Conservation (phyloP, 2,888 invertebrate species). For the Drosophila greeni region DNA sequence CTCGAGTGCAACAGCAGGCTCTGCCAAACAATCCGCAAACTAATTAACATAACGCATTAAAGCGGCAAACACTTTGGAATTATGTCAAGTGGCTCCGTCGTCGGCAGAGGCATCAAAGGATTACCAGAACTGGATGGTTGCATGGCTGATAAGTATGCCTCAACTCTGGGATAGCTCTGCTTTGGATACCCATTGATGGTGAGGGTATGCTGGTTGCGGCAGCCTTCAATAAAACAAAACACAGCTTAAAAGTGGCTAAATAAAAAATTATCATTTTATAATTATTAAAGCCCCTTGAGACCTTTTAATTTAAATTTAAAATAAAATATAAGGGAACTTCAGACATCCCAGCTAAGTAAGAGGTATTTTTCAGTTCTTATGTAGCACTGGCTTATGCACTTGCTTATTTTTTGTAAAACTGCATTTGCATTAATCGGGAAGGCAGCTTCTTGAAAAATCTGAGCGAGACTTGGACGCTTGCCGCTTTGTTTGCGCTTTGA, state of each 20-base stretch:
- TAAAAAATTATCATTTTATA: too few species aligned
- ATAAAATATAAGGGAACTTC: neutral
- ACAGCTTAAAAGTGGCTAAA: too few species aligned
- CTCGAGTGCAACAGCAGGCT: conserved; percentile 47
- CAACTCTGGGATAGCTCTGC: neutral
- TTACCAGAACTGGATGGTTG: conserved; percentile 40
- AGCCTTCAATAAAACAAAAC: too few species aligned
- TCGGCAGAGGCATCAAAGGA: conserved; percentile 61
- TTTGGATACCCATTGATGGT: neutral
- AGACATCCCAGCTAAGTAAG: neutral
- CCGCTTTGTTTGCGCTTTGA: conserved; percentile 59
- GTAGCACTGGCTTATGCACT: neutral
- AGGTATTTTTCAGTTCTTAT: neutral
- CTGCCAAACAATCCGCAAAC: conserved; percentile 47
- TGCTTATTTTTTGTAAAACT: conserved; percentile 24
- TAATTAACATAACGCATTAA: conserved; percentile 73
- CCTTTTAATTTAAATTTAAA: neutral
- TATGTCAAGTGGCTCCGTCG: conserved; percentile 63
- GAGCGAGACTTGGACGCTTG: conserved; percentile 29
- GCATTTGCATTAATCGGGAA: conserved; percentile 46
- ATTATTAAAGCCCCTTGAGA: too few species aligned
- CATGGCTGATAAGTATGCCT: conserved; percentile 40
- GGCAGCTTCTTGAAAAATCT: conserved; percentile 3
- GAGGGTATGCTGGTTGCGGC: neutral
- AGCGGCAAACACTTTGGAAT: conserved; percentile 63